Evolutionary conservation across 1,140 invertebrate genomes (phyloP).

Genomic region (Temnothorax curvispinosus): DNA sequence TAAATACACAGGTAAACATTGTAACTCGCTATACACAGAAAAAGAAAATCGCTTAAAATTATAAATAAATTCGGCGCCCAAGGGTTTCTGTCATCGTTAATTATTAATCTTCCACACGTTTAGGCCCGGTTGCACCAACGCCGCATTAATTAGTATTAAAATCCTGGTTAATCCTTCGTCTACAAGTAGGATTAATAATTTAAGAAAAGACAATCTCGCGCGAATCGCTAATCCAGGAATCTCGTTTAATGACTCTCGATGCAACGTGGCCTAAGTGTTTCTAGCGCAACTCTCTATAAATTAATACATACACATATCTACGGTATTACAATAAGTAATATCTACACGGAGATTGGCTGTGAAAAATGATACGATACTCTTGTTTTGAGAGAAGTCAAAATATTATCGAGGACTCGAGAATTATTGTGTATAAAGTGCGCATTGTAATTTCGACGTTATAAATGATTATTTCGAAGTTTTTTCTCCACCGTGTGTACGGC

Average conservation of each 20-base stretch:
- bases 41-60: constrained; percentile 24
- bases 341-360: constrained; percentile 23
- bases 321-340: constrained; percentile 34
- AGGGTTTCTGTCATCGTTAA: neutral
- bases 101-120: constrained; percentile 23
- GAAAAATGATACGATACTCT: constrained; percentile 25
- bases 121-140: constrained; percentile 20
- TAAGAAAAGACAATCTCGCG: neutral
- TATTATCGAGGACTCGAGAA: constrained; percentile 7
- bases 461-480: neutral
- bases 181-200: neutral
- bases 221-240: constrained; percentile 6
- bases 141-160: neutral
- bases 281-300: constrained; percentile 42
- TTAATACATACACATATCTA: constrained; percentile 15
- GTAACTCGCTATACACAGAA: constrained; percentile 44
- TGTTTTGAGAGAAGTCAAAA: constrained; percentile 20
- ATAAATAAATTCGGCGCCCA: constrained; percentile 29
- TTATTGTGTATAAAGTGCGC: constrained; percentile 44
- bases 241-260: neutral
- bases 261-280: constrained; percentile 39
- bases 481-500: neutral
- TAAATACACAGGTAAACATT: constrained; percentile 44
- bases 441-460: constrained; percentile 24
- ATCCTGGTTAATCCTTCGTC: neutral